Percentiles rank a stretch among this genome's conserved stretches.
phyloP scores from a whole-genome alignment of 2,113 vertebrate species.

The Lamprologus ornatipinnis region DNA sequence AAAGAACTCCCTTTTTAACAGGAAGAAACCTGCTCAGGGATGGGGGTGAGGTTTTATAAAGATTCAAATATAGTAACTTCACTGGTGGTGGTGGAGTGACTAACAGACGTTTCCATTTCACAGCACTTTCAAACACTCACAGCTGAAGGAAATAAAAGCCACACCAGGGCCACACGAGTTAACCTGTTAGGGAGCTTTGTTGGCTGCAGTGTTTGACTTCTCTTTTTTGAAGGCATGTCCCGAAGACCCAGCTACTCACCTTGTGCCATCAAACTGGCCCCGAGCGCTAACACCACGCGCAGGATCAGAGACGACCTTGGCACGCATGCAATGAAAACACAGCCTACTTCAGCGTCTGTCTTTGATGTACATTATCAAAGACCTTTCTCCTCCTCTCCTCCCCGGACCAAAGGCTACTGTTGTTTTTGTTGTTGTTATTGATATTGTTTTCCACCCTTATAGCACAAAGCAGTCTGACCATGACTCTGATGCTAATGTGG shows the following conservation, averaged over 20 bases:
- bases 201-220: constrained; percentile 19
- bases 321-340: constrained; percentile 43
- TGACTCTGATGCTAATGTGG: constrained; percentile 75
- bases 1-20: not conserved
- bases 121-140: not conserved
- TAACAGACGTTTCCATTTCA: not conserved
- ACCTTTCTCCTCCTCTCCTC: constrained; percentile 60
- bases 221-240: not conserved
- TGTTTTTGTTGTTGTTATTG: constrained; percentile 78
- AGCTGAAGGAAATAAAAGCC: not conserved
- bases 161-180: not conserved
- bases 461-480: constrained; percentile 77
- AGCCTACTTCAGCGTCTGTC: constrained; percentile 46
- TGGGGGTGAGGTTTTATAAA: not conserved
- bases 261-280: not conserved
- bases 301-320: constrained; percentile 64
- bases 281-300: not conserved
- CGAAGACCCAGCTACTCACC: constrained; percentile 22
- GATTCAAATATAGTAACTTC: not conserved
- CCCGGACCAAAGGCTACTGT: constrained; percentile 73
- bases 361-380: constrained; percentile 72
- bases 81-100: not conserved
- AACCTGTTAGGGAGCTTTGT: not conserved
- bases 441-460: constrained; percentile 70
- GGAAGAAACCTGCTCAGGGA: not conserved